Percentiles rank a stretch among this genome's conserved stretches.
phyloP scores from a whole-genome alignment of 2,113 vertebrate genomes.

The Orycteropus afer region DNA sequence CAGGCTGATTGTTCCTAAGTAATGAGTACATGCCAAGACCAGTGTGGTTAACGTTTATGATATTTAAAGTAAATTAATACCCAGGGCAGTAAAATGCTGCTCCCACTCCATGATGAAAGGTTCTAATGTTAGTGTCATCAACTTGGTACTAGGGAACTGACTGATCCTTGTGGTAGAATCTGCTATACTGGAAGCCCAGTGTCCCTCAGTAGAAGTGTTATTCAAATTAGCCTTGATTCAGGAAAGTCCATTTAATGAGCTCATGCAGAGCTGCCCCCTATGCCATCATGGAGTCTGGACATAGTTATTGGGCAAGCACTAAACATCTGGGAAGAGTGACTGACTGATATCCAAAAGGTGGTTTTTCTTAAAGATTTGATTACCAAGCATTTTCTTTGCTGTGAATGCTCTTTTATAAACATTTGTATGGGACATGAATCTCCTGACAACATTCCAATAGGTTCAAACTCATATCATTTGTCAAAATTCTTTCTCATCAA shows the following conservation, averaged over 20 bases:
- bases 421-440: not conserved
- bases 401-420: not conserved
- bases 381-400: not conserved
- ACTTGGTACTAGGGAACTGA: not conserved
- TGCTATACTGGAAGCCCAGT: not conserved
- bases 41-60: not conserved
- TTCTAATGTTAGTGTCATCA: not conserved
- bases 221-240: not conserved
- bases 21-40: not conserved
- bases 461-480: not conserved
- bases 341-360: not conserved
- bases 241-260: not conserved
- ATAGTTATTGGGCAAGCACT: no score
- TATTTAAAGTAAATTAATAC: not conserved
- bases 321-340: no score
- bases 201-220: not conserved
- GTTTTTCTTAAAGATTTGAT: not conserved
- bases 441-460: not conserved
- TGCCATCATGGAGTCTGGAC: not conserved
- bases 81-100: not conserved
- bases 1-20: not conserved
- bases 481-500: not conserved
- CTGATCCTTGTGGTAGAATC: not conserved
- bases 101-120: not conserved
- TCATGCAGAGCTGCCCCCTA: not conserved